Percentiles rank a stretch among this genome's conserved stretches.
Conservation (phyloP, 2,797 vertebrate genomes). For the Spea hammondii region DNA sequence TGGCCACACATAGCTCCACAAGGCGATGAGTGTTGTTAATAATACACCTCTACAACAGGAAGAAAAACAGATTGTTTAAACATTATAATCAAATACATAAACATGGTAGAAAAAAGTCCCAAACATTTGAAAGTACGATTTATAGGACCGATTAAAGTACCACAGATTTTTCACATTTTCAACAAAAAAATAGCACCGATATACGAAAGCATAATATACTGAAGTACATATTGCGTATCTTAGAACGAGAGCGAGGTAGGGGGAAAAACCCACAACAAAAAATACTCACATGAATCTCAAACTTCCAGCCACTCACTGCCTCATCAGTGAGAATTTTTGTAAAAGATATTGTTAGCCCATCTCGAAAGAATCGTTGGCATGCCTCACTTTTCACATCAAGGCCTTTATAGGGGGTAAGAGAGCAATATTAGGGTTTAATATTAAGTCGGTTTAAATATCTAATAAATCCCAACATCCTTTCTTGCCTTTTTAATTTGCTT, state of each 20-base stretch:
- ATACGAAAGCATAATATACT: too few relatives aligned
- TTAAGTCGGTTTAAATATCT: too few relatives aligned
- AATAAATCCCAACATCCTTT: too few relatives aligned
- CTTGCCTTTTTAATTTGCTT: too few relatives aligned
- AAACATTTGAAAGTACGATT: too few relatives aligned
- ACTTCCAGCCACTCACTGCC: constrained; percentile 99
- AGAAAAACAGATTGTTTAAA: not conserved
- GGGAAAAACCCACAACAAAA: not conserved
- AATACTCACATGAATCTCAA: constrained; percentile 97
- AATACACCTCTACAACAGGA: constrained; percentile 86
- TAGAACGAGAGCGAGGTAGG: too few relatives aligned
- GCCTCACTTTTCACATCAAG: constrained; percentile 99
- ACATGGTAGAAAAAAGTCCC: not conserved
- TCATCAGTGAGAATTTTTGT: constrained; percentile 99
- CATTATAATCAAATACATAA: not conserved
- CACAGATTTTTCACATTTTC: too few relatives aligned
- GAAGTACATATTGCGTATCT: too few relatives aligned
- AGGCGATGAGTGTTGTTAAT: constrained; percentile 98
- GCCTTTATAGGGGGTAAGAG: constrained; percentile 66
- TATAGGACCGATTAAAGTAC: too few relatives aligned
- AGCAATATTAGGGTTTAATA: too few relatives aligned
- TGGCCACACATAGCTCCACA: constrained; percentile 98
- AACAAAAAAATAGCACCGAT: too few relatives aligned
- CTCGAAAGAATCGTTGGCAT: constrained; percentile 98
- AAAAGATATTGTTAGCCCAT: constrained; percentile 98